Conservation (phyloP, 2,797 vertebrate genomes). For the Sternotherus odoratus region DNA sequence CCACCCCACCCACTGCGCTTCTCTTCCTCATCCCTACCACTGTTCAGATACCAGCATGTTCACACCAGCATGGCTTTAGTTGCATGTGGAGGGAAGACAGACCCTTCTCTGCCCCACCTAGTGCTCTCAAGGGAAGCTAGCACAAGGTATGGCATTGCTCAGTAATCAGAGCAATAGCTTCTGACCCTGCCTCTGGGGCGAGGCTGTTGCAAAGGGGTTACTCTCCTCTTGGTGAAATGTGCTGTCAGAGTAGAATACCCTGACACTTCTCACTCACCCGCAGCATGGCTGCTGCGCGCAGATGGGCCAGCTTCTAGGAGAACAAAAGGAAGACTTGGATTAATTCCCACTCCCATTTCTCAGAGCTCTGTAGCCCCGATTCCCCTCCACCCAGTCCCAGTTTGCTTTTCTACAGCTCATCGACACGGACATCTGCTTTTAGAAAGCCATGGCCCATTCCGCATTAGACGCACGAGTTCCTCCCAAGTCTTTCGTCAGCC, state of each 20-base stretch:
- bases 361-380: neutral
- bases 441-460: neutral
- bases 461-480: neutral
- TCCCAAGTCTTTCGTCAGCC: neutral
- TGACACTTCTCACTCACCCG: neutral
- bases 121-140: neutral
- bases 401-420: neutral
- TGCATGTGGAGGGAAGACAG: neutral
- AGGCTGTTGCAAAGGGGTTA: neutral
- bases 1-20: neutral
- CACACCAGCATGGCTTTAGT: rapidly evolving
- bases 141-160: neutral
- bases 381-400: neutral
- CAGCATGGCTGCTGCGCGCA: neutral
- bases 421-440: neutral
- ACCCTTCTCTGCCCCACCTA: neutral
- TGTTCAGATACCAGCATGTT: neutral
- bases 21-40: rapidly evolving
- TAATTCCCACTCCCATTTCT: neutral
- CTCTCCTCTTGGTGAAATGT: neutral
- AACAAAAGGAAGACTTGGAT: neutral
- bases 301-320: neutral
- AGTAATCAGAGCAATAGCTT: slow-evolving; percentile 11
- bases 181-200: neutral
- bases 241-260: neutral